Conservation (phyloP, 2,888 invertebrate genomes). For the Drosophila silvestris region DNA sequence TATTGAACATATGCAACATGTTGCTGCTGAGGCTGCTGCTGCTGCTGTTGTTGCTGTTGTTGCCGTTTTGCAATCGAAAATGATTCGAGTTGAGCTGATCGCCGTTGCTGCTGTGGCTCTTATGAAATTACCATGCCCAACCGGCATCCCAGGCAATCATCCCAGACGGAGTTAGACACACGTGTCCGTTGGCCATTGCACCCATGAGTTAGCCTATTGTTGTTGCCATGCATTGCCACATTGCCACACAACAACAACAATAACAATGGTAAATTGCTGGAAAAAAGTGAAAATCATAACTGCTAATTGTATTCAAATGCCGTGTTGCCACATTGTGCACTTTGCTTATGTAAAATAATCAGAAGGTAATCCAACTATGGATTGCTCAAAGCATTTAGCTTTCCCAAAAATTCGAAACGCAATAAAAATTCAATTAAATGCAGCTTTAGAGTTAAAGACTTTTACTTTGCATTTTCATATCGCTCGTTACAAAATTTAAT, state of each 20-base stretch:
- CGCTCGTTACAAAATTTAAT: slow-evolving; percentile 63
- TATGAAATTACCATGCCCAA: slow-evolving; percentile 71
- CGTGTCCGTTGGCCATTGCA: slow-evolving; percentile 74
- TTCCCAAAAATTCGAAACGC: slow-evolving; percentile 38
- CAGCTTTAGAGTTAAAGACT: slow-evolving; percentile 59
- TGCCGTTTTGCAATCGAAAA: slow-evolving; percentile 77
- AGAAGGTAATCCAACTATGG: slow-evolving; percentile 21
- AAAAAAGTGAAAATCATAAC: slow-evolving; percentile 76
- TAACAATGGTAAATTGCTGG: slow-evolving; percentile 42
- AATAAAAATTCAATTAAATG: slow-evolving; percentile 67
- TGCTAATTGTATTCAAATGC: slow-evolving; percentile 79
- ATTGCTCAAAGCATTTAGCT: slow-evolving; percentile 32
- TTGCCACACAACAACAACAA: slow-evolving; percentile 44
- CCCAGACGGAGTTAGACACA: slow-evolving; percentile 56
- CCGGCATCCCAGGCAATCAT: slow-evolving; percentile 57
- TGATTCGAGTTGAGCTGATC: slow-evolving; percentile 59
- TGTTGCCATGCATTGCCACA: slow-evolving; percentile 21
- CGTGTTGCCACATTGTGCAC: slow-evolving; percentile 55
- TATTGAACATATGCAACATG: slow-evolving; percentile 46
- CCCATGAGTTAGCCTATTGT: slow-evolving; percentile 42
- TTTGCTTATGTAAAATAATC: slow-evolving; percentile 53
- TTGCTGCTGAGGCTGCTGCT: slow-evolving; percentile 27
- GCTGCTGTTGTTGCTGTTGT: slow-evolving; percentile 50
- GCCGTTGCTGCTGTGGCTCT: slow-evolving; percentile 24
- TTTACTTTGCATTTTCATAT: slow-evolving; percentile 60